A percentile compares a stretch with the other conserved stretches of the same genome.
These are phyloP conservation scores for Zapus hudsonius DNA, from an alignment of 2,113 vertebrate genomes.

Conservation along the genomic window DNA sequence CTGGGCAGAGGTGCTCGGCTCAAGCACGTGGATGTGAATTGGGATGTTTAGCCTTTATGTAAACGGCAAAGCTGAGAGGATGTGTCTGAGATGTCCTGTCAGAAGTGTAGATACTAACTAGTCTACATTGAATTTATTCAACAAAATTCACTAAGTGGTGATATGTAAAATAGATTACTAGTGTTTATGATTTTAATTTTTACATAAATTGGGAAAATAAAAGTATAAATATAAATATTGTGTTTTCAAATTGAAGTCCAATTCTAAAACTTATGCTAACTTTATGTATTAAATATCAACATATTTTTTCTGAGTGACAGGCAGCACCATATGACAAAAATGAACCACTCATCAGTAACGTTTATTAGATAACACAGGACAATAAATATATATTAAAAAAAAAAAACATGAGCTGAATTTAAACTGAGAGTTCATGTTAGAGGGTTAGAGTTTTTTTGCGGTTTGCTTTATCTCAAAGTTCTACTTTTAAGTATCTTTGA, in stretches of 20 bases:
- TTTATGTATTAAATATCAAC: neutral
- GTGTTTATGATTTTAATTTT: conserved; percentile 24
- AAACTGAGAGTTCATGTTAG: neutral
- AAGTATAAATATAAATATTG: neutral
- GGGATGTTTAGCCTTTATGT: too few relatives aligned
- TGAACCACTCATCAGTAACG: neutral
- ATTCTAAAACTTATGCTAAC: neutral
- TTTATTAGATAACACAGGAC: too few relatives aligned
- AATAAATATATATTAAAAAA: too few relatives aligned
- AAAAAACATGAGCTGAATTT: neutral
- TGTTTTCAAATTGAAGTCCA: neutral
- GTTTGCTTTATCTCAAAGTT: neutral
- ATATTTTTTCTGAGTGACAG: neutral
- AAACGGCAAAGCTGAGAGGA: too few relatives aligned
- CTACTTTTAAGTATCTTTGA: neutral
- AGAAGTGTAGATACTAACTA: neutral
- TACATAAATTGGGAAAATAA: neutral
- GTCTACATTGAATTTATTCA: neutral
- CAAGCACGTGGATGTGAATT: too few relatives aligned
- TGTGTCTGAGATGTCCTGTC: too few relatives aligned
- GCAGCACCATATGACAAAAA: neutral
- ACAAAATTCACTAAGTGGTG: neutral
- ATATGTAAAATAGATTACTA: neutral
- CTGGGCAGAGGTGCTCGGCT: too few relatives aligned
- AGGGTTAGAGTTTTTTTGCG: neutral